These are phyloP conservation scores for Anagrus nilaparvatae DNA, from an alignment of 1,140 invertebrate species.

Conservation along the genomic window DNA sequence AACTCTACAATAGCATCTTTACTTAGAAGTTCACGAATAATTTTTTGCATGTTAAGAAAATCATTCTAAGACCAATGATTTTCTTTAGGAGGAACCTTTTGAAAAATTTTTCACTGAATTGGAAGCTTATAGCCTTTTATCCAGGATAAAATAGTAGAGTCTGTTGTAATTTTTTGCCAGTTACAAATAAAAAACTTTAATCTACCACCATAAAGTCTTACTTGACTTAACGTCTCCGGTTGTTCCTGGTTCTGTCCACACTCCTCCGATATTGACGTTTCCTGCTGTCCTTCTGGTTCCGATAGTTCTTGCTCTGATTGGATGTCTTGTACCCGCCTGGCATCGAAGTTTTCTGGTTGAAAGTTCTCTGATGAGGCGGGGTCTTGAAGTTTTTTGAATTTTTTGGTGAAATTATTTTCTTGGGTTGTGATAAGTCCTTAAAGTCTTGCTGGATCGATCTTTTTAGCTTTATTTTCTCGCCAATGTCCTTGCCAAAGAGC, in stretches of 20 bases:
- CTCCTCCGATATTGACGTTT: background rate
- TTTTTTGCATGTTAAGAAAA: background rate
- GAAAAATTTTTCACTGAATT: background rate
- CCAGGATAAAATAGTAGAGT: background rate
- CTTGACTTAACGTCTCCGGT: background rate
- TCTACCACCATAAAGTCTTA: background rate
- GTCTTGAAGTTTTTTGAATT: constrained; percentile 8
- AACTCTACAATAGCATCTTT: background rate
- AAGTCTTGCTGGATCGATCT: background rate
- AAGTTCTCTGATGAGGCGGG: background rate
- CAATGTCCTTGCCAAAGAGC: constrained; percentile 7
- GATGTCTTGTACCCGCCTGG: background rate
- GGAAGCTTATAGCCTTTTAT: constrained; percentile 1
- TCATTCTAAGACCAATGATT: background rate
- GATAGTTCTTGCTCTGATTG: background rate
- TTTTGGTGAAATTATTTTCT: background rate
- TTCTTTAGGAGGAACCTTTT: background rate
- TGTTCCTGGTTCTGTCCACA: background rate
- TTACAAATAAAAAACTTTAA: background rate
- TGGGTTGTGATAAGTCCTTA: background rate
- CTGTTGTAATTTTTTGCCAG: constrained; percentile 1
- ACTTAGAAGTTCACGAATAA: background rate
- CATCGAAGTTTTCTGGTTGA: background rate
- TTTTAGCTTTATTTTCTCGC: constrained; percentile 4
- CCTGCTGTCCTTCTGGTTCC: background rate